Base-by-base conservation (phyloP, 2,888 invertebrate genomes). In the Hedya salicella region DNA sequence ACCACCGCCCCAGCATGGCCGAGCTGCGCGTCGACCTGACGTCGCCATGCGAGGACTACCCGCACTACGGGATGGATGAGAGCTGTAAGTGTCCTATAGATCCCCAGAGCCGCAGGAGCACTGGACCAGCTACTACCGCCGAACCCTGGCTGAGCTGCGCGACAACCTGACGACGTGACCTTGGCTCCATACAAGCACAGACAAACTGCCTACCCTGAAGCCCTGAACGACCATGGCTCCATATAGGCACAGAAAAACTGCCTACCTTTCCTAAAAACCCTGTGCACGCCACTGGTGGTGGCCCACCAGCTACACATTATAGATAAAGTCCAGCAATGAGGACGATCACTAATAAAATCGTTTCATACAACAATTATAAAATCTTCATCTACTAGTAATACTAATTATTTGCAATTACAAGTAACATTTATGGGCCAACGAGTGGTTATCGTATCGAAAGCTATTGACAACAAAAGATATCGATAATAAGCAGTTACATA, bases 1-100 rank as follows among this genome's bases (percentile, higher is more conserved):
- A 36, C 17, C 14, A 59, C 17, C 60, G 67, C 1, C 77, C 75
- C 3, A 16, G 21, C 13, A 17, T 96, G n/a, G 80, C 81, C 11
- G 74, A 82, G 14, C 76, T 96, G 13, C 78, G 89, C 13, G 89
- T 97, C 0, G 81, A 93, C 39, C 83, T 97, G 54, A 86, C 82
- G 19, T 82, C 88, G 5, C 85, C 93, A 0, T 97, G 97, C 80
- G 94, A 95, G 75, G 86, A 88, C 0, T 93, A 93, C 76, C 97
- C 97, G 0, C 85, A 93, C 68, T 86, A 95, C 39, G 83, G 93
- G 53, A 96, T 96, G 95, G 94, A 95, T 79, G 98, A 98, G 87
- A 93, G 94, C 73, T 97, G 96, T 96, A 92, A 93, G 95, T 83
- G 62, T 5, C 3, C 6, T 2, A 9, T 44, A n/a, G n/a, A n/a